These are phyloP conservation scores for Petrolisthes cinctipes DNA, from an alignment of 2,888 invertebrate genomes.

Conservation along the genomic window DNA sequence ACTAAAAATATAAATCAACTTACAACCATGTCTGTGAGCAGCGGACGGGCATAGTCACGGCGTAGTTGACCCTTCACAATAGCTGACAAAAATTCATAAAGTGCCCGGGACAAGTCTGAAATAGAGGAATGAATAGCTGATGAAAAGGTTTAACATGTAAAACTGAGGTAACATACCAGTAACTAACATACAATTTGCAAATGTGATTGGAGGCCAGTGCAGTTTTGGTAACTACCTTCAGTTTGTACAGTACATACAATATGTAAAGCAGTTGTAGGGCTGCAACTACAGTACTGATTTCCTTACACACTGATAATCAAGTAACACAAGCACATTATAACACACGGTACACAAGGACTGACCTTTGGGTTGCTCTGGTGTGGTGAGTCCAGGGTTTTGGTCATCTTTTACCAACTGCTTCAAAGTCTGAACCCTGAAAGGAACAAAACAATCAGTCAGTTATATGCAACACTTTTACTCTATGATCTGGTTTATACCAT, in stretches of 20 bases:
- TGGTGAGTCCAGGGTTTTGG: conserved; percentile 49
- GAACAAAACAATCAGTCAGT: not conserved
- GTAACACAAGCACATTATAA: too few species aligned
- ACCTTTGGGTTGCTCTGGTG: conserved; percentile 31
- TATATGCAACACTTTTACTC: not conserved
- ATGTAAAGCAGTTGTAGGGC: too few species aligned
- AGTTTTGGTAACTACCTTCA: too few species aligned
- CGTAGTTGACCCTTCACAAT: conserved; percentile 83
- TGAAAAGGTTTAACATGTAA: too few species aligned
- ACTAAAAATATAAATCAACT: conserved; percentile 3
- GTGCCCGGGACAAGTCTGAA: conserved; percentile 78
- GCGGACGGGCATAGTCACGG: conserved; percentile 81
- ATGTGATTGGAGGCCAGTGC: too few species aligned
- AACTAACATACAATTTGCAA: too few species aligned
- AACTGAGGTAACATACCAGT: too few species aligned
- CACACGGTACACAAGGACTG: not conserved
- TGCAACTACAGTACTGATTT: too few species aligned
- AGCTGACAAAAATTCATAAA: conserved; percentile 85
- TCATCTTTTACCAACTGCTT: conserved; percentile 42
- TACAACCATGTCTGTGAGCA: conserved; percentile 83
- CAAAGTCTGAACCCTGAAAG: conserved; percentile 48
- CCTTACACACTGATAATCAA: too few species aligned
- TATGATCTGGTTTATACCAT: not conserved
- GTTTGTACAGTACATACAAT: too few species aligned
- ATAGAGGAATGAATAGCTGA: not conserved